A percentile compares a stretch with the other conserved stretches of the same genome.
These are phyloP conservation scores for Cantharis nigra DNA, from an alignment of 2,888 invertebrate genomes.

Conservation along the genomic window DNA sequence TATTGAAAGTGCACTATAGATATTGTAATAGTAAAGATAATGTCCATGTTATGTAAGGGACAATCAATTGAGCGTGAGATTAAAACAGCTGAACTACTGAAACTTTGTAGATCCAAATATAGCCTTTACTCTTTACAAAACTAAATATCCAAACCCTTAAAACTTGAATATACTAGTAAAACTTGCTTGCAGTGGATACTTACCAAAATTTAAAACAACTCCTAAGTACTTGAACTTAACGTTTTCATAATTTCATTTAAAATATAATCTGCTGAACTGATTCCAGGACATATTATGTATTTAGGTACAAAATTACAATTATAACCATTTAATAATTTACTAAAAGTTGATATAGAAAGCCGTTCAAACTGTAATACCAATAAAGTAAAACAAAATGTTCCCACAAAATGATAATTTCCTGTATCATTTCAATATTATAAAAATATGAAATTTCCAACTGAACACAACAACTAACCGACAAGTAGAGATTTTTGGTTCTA, in stretches of 20 bases:
- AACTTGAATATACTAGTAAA: neutral
- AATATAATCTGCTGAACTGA: neutral
- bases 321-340: too few species aligned
- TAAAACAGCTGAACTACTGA: conserved; percentile 3
- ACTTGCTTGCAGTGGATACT: neutral
- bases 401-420: too few species aligned
- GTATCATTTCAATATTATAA: too few species aligned
- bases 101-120: neutral
- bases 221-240: neutral
- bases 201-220: neutral
- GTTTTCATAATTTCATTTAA: neutral
- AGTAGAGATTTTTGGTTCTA: too few species aligned
- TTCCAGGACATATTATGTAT: neutral
- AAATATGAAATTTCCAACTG: too few species aligned
- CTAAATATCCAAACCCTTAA: conserved; percentile 1
- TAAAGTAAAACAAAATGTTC: neutral
- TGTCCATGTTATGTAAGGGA: neutral
- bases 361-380: neutral
- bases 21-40: neutral
- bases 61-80: conserved; percentile 2
- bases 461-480: too few species aligned
- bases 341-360: neutral
- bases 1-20: neutral
- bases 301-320: too few species aligned
- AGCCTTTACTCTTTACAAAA: neutral